phyloP scores from a whole-genome alignment of 2,113 vertebrate species.

The Leptobrachium leishanense region DNA sequence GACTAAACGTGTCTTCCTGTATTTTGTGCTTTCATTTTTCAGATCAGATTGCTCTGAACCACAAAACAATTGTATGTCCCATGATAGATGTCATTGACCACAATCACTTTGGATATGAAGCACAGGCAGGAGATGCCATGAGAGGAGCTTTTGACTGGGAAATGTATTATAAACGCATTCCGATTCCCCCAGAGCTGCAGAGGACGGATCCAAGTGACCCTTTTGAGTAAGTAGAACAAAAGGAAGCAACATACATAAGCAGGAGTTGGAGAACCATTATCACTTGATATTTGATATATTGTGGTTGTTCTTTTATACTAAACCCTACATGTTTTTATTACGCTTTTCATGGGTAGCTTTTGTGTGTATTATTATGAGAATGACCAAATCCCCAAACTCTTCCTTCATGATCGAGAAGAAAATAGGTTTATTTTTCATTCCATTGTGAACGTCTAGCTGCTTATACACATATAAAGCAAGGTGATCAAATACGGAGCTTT shows the following conservation, averaged over 20 bases:
- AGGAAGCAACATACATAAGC: slow-evolving; percentile 35
- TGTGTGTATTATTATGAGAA: too few species aligned
- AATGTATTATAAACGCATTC: slow-evolving; percentile 93
- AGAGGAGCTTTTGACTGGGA: slow-evolving; percentile 91
- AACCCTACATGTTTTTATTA: too few species aligned
- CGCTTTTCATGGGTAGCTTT: too few species aligned
- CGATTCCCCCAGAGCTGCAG: slow-evolving; percentile 85
- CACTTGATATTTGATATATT: too few species aligned
- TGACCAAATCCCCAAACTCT: too few species aligned
- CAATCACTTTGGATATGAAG: slow-evolving; percentile 90
- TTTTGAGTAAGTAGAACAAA: slow-evolving; percentile 80
- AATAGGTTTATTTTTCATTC: too few species aligned
- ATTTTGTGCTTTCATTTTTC: slow-evolving; percentile 72
- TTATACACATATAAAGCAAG: too few species aligned
- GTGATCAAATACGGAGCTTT: too few species aligned
- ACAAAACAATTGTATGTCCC: slow-evolving; percentile 87
- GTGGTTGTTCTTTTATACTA: too few species aligned
- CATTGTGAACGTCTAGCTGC: too few species aligned
- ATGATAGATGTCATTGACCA: slow-evolving; percentile 95
- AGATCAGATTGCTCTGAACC: slow-evolving; percentile 89
- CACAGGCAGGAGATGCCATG: slow-evolving; percentile 88
- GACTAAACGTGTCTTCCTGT: slow-evolving; percentile 64
- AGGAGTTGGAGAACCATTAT: background rate
- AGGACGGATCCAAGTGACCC: slow-evolving; percentile 83
- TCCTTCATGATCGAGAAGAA: too few species aligned